phyloP scores from a whole-genome alignment of 2,113 vertebrate genomes.

The Leptobrachium leishanense region DNA sequence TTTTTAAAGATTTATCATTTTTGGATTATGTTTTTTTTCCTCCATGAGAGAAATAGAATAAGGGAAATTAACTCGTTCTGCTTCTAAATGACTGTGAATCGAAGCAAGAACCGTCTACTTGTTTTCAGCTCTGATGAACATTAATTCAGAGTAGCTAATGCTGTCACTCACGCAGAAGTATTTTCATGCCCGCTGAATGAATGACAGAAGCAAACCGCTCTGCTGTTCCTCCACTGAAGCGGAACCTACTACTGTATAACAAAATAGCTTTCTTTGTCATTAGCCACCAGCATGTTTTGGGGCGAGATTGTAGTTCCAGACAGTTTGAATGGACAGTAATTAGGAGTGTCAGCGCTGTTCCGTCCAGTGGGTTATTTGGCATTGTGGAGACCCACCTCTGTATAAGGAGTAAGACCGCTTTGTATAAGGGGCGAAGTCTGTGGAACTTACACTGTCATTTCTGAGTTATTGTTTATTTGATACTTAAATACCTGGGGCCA shows the following conservation, averaged over 20 bases:
- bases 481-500: no score
- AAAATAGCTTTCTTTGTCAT: background rate
- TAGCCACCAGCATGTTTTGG: slow-evolving; percentile 14
- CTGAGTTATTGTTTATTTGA: no score
- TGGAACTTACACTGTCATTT: no score
- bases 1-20: background rate
- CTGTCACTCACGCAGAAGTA: slow-evolving; percentile 9
- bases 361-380: slow-evolving; percentile 17
- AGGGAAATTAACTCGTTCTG: slow-evolving; percentile 19
- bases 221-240: background rate
- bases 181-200: background rate
- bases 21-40: background rate
- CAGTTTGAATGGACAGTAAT: background rate
- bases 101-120: slow-evolving; percentile 8
- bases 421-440: no score
- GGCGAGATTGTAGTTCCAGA: background rate
- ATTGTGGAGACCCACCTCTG: background rate
- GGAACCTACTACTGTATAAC: background rate
- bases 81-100: slow-evolving; percentile 21
- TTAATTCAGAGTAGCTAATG: slow-evolving; percentile 35
- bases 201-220: background rate
- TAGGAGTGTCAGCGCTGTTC: slow-evolving; percentile 25
- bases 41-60: slow-evolving; percentile 2
- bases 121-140: slow-evolving; percentile 39
- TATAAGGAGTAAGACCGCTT: background rate